Evolutionary conservation across 2,113 vertebrate genomes (phyloP).

Genomic region (Esox niger): DNA sequence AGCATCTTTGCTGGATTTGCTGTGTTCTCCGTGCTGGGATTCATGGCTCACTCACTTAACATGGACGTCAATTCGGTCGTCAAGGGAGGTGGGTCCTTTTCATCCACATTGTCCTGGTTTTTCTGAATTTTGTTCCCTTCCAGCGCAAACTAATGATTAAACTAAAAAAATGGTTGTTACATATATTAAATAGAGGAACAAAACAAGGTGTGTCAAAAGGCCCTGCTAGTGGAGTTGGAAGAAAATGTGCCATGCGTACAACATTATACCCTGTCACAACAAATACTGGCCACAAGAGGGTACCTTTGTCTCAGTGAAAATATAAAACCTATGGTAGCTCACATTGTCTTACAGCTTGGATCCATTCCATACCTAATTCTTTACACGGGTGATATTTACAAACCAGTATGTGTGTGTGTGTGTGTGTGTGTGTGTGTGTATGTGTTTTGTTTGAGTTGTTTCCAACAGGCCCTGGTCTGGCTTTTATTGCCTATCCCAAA

Average conservation of each 20-base stretch:
- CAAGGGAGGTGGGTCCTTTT: slow-evolving; percentile 61
- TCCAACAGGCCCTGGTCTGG: slow-evolving; percentile 80
- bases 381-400: too few relatives aligned
- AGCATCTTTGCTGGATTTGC: slow-evolving; percentile 85
- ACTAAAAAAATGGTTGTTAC: too few relatives aligned
- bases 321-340: too few relatives aligned
- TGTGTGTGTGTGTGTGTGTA: not conserved
- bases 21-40: slow-evolving; percentile 85
- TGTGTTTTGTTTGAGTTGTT: not conserved
- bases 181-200: too few relatives aligned
- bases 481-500: slow-evolving; percentile 83
- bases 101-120: not conserved
- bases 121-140: too few relatives aligned
- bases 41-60: slow-evolving; percentile 73
- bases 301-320: slow-evolving; percentile 8
- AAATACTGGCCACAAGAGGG: slow-evolving; percentile 61
- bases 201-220: too few relatives aligned
- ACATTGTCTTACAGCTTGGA: too few relatives aligned
- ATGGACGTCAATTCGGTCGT: slow-evolving; percentile 67
- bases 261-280: not conserved
- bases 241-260: not conserved
- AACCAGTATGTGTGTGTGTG: not conserved
- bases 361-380: too few relatives aligned
- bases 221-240: too few relatives aligned
- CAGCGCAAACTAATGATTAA: too few relatives aligned